Conservation (phyloP, 2,888 invertebrate genomes). For the Acleris emargana region DNA sequence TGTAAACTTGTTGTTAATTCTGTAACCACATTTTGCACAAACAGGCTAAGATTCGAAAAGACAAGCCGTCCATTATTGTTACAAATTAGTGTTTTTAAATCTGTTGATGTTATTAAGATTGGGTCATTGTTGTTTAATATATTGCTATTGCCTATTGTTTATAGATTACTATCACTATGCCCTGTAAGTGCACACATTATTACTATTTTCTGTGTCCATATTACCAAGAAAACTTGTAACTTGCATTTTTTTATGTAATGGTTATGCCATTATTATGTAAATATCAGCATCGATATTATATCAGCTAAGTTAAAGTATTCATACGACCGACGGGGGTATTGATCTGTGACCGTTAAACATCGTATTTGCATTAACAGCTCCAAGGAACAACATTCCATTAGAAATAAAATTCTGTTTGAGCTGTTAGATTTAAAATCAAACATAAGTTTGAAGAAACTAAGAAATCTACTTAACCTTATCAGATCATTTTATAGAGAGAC, state of each 20-base stretch:
- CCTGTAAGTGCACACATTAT: no score
- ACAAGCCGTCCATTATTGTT: no score
- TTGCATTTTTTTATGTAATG: neutral
- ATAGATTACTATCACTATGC: no score
- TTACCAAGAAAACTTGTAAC: neutral
- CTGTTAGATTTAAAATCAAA: neutral
- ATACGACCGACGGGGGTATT: constrained; percentile 11
- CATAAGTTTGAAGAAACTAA: neutral
- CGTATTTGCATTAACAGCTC: constrained; percentile 16
- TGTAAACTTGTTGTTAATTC: no score
- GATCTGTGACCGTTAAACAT: constrained; percentile 17
- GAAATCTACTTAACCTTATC: neutral
- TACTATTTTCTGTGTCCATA: no score
- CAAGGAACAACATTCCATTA: neutral
- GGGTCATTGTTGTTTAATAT: no score
- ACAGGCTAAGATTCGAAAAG: no score
- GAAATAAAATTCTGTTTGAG: neutral
- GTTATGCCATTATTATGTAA: constrained; percentile 21
- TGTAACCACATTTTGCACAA: no score
- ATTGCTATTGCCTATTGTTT: no score
- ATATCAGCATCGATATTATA: constrained; percentile 15
- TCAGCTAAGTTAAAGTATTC: constrained; percentile 10
- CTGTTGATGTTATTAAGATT: no score
- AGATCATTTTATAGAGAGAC: neutral
- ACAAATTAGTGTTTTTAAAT: no score